These are phyloP conservation scores for Sander lucioperca DNA, from an alignment of 2,113 vertebrate species.

Conservation along the genomic window DNA sequence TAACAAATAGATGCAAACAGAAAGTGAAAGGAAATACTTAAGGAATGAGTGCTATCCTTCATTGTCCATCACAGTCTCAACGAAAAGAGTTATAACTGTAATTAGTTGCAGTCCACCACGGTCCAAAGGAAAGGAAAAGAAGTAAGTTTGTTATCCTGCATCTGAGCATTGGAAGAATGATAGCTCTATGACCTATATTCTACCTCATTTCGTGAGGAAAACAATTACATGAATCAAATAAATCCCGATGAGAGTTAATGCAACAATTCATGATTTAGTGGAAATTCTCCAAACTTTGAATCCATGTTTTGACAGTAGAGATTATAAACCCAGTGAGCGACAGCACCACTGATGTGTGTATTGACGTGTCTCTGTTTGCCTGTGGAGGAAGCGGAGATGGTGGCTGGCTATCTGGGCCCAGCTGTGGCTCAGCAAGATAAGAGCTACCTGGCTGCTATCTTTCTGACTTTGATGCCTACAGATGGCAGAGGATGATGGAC, in stretches of 20 bases:
- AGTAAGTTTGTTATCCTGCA: background rate
- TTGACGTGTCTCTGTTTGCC: conserved; percentile 11
- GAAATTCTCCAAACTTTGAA: conserved; percentile 1
- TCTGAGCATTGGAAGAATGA: background rate
- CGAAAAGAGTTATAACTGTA: no score
- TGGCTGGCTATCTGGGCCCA: conserved; percentile 27
- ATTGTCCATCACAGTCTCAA: no score
- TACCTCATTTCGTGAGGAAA: background rate
- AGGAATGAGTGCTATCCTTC: no score
- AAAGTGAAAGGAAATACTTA: no score
- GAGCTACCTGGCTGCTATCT: conserved; percentile 46
- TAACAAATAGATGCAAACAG: no score
- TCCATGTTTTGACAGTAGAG: background rate
- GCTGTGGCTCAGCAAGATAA: conserved; percentile 56
- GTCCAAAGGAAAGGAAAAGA: background rate
- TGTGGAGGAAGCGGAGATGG: conserved; percentile 3
- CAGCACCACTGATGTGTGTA: conserved; percentile 5
- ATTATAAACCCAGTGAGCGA: background rate
- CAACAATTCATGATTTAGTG: background rate
- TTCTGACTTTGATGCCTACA: conserved; percentile 34
- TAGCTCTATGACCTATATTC: background rate
- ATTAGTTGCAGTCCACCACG: background rate
- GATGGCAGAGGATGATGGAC: conserved; percentile 66
- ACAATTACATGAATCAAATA: background rate
- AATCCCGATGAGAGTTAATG: background rate